Percentiles rank a stretch among this genome's conserved stretches.
Conservation (phyloP, 1,140 invertebrate genomes). For the Forficula auricularia region DNA sequence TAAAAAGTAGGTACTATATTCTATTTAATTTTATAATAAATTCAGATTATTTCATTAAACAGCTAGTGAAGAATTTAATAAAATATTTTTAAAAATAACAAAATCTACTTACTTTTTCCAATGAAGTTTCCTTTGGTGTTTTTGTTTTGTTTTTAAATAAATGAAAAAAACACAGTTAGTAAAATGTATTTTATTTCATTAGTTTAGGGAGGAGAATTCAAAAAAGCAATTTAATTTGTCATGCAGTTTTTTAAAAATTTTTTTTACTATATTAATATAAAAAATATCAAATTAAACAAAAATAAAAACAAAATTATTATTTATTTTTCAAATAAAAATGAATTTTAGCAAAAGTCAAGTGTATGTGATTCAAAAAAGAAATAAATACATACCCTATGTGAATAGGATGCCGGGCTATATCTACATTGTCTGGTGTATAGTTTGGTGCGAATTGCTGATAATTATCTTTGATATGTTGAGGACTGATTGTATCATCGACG, state of each 20-base stretch:
- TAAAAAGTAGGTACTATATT: too few relatives aligned
- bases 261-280: conserved; percentile 5
- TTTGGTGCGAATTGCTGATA: conserved; percentile 28
- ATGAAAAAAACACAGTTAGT: conserved; percentile 11
- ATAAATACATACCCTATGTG: conserved; percentile 64
- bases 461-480: conserved; percentile 33
- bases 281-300: conserved; percentile 6
- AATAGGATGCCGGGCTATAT: conserved; percentile 46
- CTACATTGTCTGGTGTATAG: conserved; percentile 52
- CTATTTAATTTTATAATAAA: too few relatives aligned
- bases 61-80: too few relatives aligned
- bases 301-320: too few relatives aligned
- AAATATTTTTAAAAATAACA: too few relatives aligned
- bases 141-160: not conserved
- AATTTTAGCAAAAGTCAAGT: too few relatives aligned
- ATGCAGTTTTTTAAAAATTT: too few relatives aligned
- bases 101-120: conserved; percentile 66
- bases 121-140: conserved; percentile 52
- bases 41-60: too few relatives aligned
- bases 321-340: too few relatives aligned
- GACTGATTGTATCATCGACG: conserved; percentile 41
- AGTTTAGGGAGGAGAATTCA: conserved; percentile 11
- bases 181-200: conserved; percentile 11
- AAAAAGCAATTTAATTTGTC: conserved; percentile 8
- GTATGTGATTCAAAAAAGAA: too few relatives aligned